phyloP scores from a whole-genome alignment of 2,113 vertebrate genomes.

The Thryonomys swinderianus region DNA sequence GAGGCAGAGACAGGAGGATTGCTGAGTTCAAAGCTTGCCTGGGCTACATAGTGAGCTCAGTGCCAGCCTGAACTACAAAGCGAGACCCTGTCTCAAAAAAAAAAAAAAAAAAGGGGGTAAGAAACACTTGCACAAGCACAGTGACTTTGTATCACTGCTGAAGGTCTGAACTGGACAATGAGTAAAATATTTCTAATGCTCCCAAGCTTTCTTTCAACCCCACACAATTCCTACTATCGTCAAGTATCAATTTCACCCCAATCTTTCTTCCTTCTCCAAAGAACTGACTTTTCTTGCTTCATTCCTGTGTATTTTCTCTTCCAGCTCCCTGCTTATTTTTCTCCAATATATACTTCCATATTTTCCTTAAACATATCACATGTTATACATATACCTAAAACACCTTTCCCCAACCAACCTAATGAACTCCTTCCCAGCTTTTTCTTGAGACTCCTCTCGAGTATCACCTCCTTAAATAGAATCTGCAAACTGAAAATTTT shows the following conservation, averaged over 20 bases:
- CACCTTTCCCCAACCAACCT: background rate
- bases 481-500: background rate
- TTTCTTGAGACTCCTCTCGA: slow-evolving; percentile 8
- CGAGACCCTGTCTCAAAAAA: too few relatives aligned
- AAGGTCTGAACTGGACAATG: background rate
- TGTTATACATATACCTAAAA: background rate
- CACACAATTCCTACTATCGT: background rate
- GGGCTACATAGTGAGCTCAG: too few relatives aligned
- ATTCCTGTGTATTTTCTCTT: background rate
- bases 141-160: background rate
- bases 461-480: background rate
- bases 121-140: background rate
- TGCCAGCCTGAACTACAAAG: too few relatives aligned
- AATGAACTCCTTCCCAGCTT: background rate
- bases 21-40: too few relatives aligned
- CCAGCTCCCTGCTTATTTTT: background rate
- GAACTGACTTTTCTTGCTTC: background rate
- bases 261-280: background rate
- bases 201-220: background rate
- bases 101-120: background rate
- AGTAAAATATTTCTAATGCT: background rate
- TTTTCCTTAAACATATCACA: background rate
- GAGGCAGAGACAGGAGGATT: too few relatives aligned
- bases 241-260: background rate
- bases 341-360: slow-evolving; percentile 18